Evolutionary conservation across 2,113 vertebrate genomes (phyloP).

Genomic region (Phainopepla nitens): DNA sequence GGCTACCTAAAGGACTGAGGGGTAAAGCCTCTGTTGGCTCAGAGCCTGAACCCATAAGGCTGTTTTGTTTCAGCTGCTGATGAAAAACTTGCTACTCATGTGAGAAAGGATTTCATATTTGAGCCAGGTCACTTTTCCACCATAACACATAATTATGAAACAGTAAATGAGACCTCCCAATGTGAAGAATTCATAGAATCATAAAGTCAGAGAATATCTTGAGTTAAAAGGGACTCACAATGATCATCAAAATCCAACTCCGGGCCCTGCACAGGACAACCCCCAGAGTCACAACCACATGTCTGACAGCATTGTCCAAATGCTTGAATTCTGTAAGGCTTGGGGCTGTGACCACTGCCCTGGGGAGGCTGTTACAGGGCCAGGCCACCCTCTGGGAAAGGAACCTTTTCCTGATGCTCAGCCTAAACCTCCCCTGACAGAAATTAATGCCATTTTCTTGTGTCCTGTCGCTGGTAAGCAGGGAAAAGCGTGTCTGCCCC

Average conservation of each 20-base stretch:
- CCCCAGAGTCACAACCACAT: accelerated
- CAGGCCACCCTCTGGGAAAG: background rate
- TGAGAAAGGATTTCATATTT: background rate
- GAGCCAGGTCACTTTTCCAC: background rate
- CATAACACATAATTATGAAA: background rate
- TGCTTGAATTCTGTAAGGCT: background rate
- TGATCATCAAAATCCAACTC: accelerated
- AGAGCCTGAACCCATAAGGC: background rate
- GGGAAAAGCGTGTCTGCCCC: background rate
- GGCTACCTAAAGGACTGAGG: accelerated
- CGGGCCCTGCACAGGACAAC: background rate
- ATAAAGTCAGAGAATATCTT: background rate
- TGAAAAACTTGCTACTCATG: background rate
- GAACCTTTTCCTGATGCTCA: background rate
- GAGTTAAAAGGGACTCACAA: background rate
- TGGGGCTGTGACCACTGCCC: background rate
- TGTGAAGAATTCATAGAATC: background rate
- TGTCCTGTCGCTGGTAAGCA: background rate
- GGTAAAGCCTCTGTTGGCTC: background rate
- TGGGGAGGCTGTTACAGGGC: background rate
- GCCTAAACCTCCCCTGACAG: background rate
- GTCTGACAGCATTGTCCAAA: background rate
- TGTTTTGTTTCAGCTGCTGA: background rate
- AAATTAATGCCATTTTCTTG: background rate
- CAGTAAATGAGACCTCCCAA: background rate